phyloP scores from a whole-genome alignment of 2,888 invertebrate genomes.

The Thymelicus sylvestris region DNA sequence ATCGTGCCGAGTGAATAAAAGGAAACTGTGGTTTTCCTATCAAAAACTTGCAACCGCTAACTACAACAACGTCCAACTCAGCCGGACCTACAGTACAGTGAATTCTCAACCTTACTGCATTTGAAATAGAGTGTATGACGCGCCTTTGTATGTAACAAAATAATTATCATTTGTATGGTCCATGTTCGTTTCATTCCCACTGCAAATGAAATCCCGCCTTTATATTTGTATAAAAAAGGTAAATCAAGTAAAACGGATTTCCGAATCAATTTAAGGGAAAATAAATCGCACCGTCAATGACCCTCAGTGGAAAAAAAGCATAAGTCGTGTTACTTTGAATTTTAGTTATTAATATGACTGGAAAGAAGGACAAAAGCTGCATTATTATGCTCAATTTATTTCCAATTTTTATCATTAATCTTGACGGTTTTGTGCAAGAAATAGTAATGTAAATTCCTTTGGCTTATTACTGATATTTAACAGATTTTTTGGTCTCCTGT shows the following conservation, averaged over 20 bases:
- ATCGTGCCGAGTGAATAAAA: not conserved
- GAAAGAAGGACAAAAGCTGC: no score
- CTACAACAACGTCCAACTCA: not conserved
- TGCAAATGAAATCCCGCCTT: not conserved
- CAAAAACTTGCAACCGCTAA: not conserved
- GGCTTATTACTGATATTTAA: no score
- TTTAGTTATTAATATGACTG: no score
- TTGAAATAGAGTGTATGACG: not conserved
- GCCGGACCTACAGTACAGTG: not conserved
- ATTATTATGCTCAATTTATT: no score
- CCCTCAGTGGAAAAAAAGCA: no score
- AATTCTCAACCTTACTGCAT: not conserved
- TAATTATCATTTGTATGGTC: not conserved
- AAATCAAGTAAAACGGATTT: not conserved
- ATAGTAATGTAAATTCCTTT: no score
- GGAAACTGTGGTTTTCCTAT: slow-evolving; percentile 20
- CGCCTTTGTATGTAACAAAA: not conserved
- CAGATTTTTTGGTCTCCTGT: no score
- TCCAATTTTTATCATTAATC: no score
- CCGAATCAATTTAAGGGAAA: not conserved
- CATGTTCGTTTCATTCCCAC: not conserved
- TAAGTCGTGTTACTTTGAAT: no score
- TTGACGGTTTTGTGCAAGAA: no score
- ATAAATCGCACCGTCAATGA: no score
- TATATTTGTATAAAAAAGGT: no score